phyloP scores from a whole-genome alignment of 2,888 invertebrate species.

The Protonemura montana region DNA sequence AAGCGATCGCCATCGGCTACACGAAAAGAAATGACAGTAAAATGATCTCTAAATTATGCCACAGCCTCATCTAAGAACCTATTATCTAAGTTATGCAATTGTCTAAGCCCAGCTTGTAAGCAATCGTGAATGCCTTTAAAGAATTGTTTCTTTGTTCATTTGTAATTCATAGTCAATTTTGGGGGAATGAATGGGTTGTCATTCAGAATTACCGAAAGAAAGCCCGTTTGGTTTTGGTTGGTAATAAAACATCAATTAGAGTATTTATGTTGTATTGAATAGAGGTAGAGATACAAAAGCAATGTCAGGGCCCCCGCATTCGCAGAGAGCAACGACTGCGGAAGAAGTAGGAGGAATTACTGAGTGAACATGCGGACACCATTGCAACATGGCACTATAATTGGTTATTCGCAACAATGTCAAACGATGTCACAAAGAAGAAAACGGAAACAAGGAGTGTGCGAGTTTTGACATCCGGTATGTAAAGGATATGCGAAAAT shows the following conservation, averaged over 20 bases:
- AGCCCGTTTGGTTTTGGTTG: not conserved
- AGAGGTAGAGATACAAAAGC: too few species aligned
- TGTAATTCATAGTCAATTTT: not conserved
- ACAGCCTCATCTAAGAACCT: not conserved
- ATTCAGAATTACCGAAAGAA: not conserved
- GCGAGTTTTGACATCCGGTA: too few species aligned
- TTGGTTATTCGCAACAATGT: not conserved
- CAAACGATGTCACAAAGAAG: not conserved
- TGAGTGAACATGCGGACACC: too few species aligned
- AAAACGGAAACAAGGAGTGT: not conserved
- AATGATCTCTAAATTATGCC: not conserved
- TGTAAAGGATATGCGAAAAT: too few species aligned
- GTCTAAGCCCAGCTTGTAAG: not conserved
- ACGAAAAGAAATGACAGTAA: not conserved
- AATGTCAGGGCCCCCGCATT: too few species aligned
- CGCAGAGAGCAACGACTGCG: too few species aligned
- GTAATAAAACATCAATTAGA: too few species aligned
- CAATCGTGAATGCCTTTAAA: not conserved
- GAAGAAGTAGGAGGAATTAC: too few species aligned
- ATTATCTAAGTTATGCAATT: not conserved
- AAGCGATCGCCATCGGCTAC: not conserved
- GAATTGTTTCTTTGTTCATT: not conserved
- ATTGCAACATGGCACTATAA: too few species aligned
- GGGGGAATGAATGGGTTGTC: not conserved
- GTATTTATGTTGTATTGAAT: too few species aligned